phyloP scores from a whole-genome alignment of 2,888 invertebrate species.

The Stenichneumon culpator region DNA sequence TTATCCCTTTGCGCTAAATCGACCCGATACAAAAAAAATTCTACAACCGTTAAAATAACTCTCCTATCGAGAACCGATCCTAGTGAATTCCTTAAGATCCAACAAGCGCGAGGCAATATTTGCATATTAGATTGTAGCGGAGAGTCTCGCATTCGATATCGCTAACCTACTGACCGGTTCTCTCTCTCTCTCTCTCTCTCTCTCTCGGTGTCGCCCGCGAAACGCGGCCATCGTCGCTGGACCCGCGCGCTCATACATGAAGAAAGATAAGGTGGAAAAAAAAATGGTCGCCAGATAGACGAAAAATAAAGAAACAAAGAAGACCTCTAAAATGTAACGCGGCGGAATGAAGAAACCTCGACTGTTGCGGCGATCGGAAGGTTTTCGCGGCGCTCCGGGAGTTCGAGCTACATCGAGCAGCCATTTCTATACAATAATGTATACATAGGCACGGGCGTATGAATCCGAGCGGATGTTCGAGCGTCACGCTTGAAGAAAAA shows the following conservation, averaged over 20 bases:
- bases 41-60: not conserved
- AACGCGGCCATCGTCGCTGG: constrained; percentile 71
- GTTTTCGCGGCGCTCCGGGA: constrained; percentile 23
- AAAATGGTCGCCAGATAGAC: not conserved
- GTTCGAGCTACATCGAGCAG: constrained; percentile 29
- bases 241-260: constrained; percentile 43
- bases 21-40: not conserved
- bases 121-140: constrained; percentile 67
- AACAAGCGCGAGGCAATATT: constrained; percentile 23
- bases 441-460: constrained; percentile 36
- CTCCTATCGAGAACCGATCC: not conserved
- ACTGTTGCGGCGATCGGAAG: constrained; percentile 51
- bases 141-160: constrained; percentile 76
- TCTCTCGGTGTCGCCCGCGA: constrained; percentile 66
- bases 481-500: constrained; percentile 68
- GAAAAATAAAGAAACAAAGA: constrained; percentile 2
- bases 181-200: constrained; percentile 64
- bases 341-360: constrained; percentile 30
- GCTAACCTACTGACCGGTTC: constrained; percentile 84
- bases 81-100: constrained; percentile 4
- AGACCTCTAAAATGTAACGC: not conserved
- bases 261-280: constrained; percentile 26
- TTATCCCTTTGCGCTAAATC: not conserved
- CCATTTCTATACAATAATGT: constrained; percentile 51
- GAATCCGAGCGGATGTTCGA: constrained; percentile 58